Evolutionary conservation across 2,797 vertebrate genomes (phyloP), one percentile per base, ranked within the genome.

Genomic region (Coendou prehensilis): DNA sequence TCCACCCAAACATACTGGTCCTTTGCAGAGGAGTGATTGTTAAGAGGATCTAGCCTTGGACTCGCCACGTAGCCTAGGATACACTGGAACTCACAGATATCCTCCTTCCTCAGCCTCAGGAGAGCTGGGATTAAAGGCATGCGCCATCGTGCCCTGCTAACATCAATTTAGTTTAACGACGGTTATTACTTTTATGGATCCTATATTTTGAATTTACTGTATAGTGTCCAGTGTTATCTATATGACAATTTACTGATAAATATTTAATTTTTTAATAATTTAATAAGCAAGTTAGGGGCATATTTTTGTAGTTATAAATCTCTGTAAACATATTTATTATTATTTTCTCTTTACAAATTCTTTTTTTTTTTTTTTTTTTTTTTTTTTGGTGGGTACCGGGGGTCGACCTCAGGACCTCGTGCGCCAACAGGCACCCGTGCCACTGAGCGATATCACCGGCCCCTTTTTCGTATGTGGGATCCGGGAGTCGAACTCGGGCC

Each of bases 301-400:
- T 28, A 3, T 28, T 76, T 67, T 71, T 90, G 33, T 61, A 61
- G 85, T 76, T 76, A 86, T 28, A 54, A 50, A 82, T 69, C 54
- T 75, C 18, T 37, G 57, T 30, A 52, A 63, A n/a, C 4, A 52
- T 78, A 47, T 63, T 79, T 91, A 67, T 75, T 75, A 56, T 87
- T 87, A 71, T 76, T 89, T 89, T 63, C 50, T 86, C 92, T 76
- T 52, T 6, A 75, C 67, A 81, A 64, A 89, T 88, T 93, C 23
- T 73, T 88, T n/a, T n/a, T n/a, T n/a, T n/a, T n/a, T n/a, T n/a
- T n/a, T n/a, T n/a, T n/a, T n/a, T n/a, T n/a, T n/a, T n/a, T n/a
- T n/a, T n/a, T n/a, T n/a, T n/a, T n/a, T n/a, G n/a, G n/a, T n/a
- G n/a, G n/a, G n/a, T n/a, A n/a, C n/a, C n/a, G n/a, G n/a, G n/a